Evolutionary conservation across 2,113 vertebrate species (phyloP), one percentile per base, ranked within the genome.

Genomic region (Fregetta grallaria): DNA sequence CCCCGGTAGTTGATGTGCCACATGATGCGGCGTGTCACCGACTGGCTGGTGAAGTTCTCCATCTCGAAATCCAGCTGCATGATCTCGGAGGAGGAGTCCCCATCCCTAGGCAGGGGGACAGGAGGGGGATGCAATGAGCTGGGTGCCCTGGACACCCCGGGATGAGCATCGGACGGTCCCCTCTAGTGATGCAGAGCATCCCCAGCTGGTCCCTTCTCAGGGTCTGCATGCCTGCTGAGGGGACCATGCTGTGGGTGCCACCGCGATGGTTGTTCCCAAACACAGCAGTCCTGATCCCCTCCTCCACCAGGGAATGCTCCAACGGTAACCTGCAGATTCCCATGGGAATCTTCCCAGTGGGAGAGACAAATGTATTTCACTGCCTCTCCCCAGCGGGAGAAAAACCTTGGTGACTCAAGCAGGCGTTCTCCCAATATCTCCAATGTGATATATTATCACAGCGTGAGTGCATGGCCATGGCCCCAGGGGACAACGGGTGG

Each of bases 11-110:
- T 99, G 1, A 99, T 98, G 97, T 99, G 99, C 99, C 99, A 99
- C 99, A 99, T 99, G 98, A 99, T 99, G 77, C 99, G 98, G 18
- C 99, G 98, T 2, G 99, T 99, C 93, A 99, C 99, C 0, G 99
- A 99, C 90, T 99, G 99, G 98, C 99, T 99, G 94, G 99, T 99
- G 98, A 99, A 99, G 98, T 99, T 99, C 98, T 99, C 99, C 99
- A 99, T 99, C 98, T 99, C 99, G 0, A 99, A 99, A 93, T 99
- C 99, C 97, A 99, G 95, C 98, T 99, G 99, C 98, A 99, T 99
- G 97, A 99, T 98, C 98, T 99, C 99, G 1, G 98, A 98, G 14
- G 98, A 99, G 19, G 97, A 97, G 87, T 98, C 94, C 27, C 96
- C 96, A 1, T 99, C 99, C 96, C 99, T 99, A 96, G 42, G 52